Evolutionary conservation across 2,113 vertebrate species (phyloP), one percentile per base, ranked within the genome.

Genomic region (Hemiprocne comata): DNA sequence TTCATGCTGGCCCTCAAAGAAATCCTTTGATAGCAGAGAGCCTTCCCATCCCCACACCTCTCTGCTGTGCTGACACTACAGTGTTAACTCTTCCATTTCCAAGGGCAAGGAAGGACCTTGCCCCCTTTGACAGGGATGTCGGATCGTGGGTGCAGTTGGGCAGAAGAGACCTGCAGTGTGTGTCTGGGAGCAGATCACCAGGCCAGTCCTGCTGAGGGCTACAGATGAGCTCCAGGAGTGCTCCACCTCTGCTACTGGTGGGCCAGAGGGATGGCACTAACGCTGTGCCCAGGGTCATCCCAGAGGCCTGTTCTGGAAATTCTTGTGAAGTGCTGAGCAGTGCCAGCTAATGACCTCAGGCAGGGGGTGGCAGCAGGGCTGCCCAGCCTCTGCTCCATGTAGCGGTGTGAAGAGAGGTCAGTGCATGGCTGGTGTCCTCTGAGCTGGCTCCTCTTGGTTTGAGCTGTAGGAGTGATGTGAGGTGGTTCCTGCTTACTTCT

Each of bases 241-340:
- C 40, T 42, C 11, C 40, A 42, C n/a, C 17, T 60, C 17, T 38
- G 42, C 57, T 42, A 53, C 50, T 26, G 13, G 18, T n/a, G 29
- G 38, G 46, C 31, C 36, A 24, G 70, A 4, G 38, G 20, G 17
- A 1, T 28, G 26, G 38, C 18, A 11, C 50, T 69, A 51, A 5
- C 0, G 1, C 25, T 51, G 10, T n/a, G 8, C 23, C 31, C 3
- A 2, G 10, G 10, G 28, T 60, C 38, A 23, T 33, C 4, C 0
- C 23, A 26, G 71, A 44, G 54, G 33, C 29, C 71, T 65, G 42
- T 26, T 80, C 65, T 55, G 74, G 66, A 58, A 82, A 19, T 51
- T 58, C 64, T 23, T 16, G 25, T 55, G 17, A 14, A 60, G 57
- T 1, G 0, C 40, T 0, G 1, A 46, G 58, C 50, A 28, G 78